Evolutionary conservation across 2,797 vertebrate genomes (phyloP), one percentile per base, ranked within the genome.

Genomic region (Numenius phaeopus): DNA sequence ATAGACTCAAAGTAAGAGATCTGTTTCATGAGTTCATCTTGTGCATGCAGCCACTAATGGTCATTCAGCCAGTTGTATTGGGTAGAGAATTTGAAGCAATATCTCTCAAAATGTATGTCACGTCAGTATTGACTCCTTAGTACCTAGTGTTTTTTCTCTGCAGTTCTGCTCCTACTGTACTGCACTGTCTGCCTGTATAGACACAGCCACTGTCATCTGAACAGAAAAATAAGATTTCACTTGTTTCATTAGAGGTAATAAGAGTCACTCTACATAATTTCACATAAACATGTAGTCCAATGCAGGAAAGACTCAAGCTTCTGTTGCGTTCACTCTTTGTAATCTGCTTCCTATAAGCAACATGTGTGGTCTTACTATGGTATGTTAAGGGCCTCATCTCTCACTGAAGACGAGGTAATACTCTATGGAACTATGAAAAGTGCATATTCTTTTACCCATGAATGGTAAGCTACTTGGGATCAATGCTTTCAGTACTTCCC

Each of bases 381-480:
- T 49, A 19, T 27, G 40, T 40, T 70, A 6, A 65, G 47, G 79
- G 37, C 65, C 52, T 64, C 64, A 80, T 44, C 16, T 61, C 64
- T 89, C 65, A 17, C 39, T 75, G 77, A 73, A 70, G 55, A 79
- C 40, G 13, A 76, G 85, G 24, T 20, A 85, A 67, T 90, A 9
- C 89, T 93, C 93, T 47, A 8, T 0, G 7, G 90, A 79, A 49
- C 84, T 80, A 29, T 90, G 85, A 94, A 95, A 76, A 23, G 37
- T 85, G 67, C 64, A 27, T 44, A 86, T 54, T 46, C 76, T 94
- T 94, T 91, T 95, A 87, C 23, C 39, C 40, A 15, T 71, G 85
- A 94, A 83, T 90, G 65, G 30, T 7, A 79, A 85, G 75, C 76
- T 94, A 72, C 91, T 90, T 95, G 78, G 92, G 83, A 96, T 90